Evolutionary conservation across 1,140 invertebrate genomes (phyloP).

Genomic region (Temnothorax longispinosus): DNA sequence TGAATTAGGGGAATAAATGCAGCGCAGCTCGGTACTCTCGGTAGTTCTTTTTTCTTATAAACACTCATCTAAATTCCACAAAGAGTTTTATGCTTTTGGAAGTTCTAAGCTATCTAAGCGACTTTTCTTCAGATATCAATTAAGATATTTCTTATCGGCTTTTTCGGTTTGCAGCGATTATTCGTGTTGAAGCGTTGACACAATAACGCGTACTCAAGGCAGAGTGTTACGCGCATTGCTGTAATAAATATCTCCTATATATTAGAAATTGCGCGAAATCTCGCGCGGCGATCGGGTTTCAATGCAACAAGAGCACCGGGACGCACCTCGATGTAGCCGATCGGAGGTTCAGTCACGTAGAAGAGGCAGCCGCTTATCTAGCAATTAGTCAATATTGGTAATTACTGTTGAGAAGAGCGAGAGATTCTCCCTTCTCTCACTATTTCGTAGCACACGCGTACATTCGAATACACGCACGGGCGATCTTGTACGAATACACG

Average conservation of each 20-base stretch:
- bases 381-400: constrained; percentile 73
- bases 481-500: not conserved
- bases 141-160: not conserved
- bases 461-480: not conserved
- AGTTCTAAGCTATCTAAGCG: not conserved
- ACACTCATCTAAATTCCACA: not conserved
- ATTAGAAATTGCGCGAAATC: constrained; percentile 49
- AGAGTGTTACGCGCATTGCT: not conserved
- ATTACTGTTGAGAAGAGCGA: constrained; percentile 61
- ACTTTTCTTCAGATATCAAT: not conserved
- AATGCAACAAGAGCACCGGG: constrained; percentile 16
- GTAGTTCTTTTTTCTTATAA: not conserved
- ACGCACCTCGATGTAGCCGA: not conserved
- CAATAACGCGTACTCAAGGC: not conserved
- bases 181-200: not conserved
- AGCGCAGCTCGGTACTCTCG: not conserved
- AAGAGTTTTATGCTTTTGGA: not conserved
- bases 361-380: constrained; percentile 64
- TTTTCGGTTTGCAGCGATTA: not conserved
- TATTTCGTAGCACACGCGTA: not conserved
- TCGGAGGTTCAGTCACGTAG: constrained; percentile 23
- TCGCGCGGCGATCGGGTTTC: constrained; percentile 39
- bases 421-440: constrained; percentile 7
- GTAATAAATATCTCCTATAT: constrained; percentile 28
- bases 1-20: not conserved